phyloP scores from a whole-genome alignment of 2,113 vertebrate species.

The Odontesthes bonariensis region DNA sequence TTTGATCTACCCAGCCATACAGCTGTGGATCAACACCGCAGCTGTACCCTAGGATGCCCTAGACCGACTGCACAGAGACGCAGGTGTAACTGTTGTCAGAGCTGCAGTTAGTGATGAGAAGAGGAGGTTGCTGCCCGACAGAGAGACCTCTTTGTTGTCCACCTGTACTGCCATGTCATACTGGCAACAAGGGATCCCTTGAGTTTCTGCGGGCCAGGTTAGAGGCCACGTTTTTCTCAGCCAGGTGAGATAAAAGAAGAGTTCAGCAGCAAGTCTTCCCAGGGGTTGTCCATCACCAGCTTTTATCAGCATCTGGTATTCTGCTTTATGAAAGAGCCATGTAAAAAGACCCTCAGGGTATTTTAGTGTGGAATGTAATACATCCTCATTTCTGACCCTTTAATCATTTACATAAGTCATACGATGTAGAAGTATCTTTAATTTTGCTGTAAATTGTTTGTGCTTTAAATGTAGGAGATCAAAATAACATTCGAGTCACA shows the following conservation, averaged over 20 bases:
- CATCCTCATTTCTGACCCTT: not conserved
- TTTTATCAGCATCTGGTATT: slow-evolving; percentile 44
- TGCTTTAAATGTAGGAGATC: not conserved
- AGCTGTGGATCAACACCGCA: slow-evolving; percentile 26
- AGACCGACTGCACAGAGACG: slow-evolving; percentile 12
- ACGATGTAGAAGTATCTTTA: not conserved
- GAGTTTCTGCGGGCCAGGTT: slow-evolving; percentile 41
- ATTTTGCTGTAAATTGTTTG: not conserved
- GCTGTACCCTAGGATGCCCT: slow-evolving; percentile 31
- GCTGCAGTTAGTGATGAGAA: slow-evolving; percentile 35
- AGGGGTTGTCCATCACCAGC: slow-evolving; percentile 42
- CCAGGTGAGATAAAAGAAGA: slow-evolving; percentile 60
- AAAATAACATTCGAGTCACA: not conserved
- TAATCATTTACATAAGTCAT: not conserved
- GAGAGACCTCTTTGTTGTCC: slow-evolving; percentile 58
- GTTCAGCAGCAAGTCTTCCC: slow-evolving; percentile 20
- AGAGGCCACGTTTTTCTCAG: slow-evolving; percentile 54
- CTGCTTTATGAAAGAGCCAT: slow-evolving; percentile 9
- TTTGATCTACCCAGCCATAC: slow-evolving; percentile 33
- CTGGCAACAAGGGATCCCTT: slow-evolving; percentile 69
- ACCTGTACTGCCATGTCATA: slow-evolving; percentile 8
- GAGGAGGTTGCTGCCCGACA: not conserved
- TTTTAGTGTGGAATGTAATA: slow-evolving; percentile 29
- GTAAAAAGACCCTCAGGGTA: slow-evolving; percentile 20
- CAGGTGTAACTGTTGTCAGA: slow-evolving; percentile 45